A percentile compares a stretch with the other conserved stretches of the same genome.
These are phyloP conservation scores for Ammodytes dubius DNA, from an alignment of 2,113 vertebrate species.

Conservation along the genomic window DNA sequence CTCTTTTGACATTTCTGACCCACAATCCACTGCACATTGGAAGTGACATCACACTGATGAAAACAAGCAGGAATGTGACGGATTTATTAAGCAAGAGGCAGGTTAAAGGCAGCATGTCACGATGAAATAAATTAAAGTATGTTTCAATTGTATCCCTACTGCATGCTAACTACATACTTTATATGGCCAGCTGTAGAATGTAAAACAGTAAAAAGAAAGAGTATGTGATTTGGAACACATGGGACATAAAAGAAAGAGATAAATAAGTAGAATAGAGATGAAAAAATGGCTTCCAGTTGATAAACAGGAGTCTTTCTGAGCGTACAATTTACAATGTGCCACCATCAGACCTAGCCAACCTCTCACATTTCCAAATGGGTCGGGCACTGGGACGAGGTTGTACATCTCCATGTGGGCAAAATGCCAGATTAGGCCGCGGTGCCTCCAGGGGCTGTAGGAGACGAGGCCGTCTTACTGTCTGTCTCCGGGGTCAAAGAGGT, in stretches of 20 bases:
- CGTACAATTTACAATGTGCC: background rate
- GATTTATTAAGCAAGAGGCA: no score
- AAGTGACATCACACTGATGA: no score
- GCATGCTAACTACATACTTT: no score
- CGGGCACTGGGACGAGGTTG: conserved; percentile 23
- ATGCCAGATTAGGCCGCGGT: conserved; percentile 70
- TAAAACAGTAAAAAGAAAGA: no score
- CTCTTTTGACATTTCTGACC: no score
- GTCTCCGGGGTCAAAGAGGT: conserved; percentile 73
- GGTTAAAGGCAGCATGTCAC: no score
- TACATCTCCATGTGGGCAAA: conserved; percentile 55
- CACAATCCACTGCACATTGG: no score
- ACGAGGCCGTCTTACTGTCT: conserved; percentile 74
- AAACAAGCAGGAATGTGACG: no score
- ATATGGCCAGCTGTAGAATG: no score
- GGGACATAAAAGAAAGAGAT: background rate
- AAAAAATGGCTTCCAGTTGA: background rate
- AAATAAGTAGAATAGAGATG: background rate
- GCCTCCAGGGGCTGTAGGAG: conserved; percentile 59
- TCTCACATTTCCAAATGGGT: conserved; percentile 68
- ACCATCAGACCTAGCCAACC: conserved; percentile 51
- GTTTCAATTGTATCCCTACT: no score
- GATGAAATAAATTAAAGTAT: no score
- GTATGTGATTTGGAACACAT: no score
- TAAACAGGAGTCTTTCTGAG: background rate